These are phyloP conservation scores for Rachycentron canadum DNA, from an alignment of 2,797 vertebrate species.

Conservation along the genomic window DNA sequence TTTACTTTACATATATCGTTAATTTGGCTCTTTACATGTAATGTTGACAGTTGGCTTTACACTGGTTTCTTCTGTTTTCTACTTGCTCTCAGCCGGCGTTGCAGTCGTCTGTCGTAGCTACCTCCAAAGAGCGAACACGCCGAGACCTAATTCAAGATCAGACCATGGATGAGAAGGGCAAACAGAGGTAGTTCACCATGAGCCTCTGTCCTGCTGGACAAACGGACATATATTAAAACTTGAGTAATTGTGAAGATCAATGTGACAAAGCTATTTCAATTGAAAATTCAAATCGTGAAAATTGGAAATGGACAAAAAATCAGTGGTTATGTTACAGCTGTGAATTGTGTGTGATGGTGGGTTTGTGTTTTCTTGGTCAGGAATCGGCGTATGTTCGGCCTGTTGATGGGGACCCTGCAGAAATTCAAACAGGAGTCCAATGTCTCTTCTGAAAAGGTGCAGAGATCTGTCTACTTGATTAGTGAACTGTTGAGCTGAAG, in stretches of 20 bases:
- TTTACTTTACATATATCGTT: no score
- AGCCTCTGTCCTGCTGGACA: rapidly evolving
- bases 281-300: background rate
- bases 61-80: background rate
- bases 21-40: background rate
- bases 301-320: background rate
- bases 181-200: conserved; percentile 89
- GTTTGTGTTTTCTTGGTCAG: conserved; percentile 74
- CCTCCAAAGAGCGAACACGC: conserved; percentile 99
- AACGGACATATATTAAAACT: background rate
- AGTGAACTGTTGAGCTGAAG: background rate
- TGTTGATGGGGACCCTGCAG: conserved; percentile 99
- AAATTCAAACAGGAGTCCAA: conserved; percentile 99
- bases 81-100: conserved; percentile 90
- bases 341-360: background rate
- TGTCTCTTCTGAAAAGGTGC: conserved; percentile 94
- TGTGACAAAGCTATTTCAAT: background rate
- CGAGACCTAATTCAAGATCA: conserved; percentile 99
- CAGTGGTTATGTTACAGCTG: background rate
- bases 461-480: background rate
- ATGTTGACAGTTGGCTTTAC: background rate
- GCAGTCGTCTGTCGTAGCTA: conserved; percentile 99
- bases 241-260: rapidly evolving
- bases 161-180: conserved; percentile 98
- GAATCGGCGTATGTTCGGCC: conserved; percentile 99